Evolutionary conservation across 1,140 invertebrate species (phyloP), one percentile per base, ranked within the genome.

Genomic region (Temnothorax nylanderi): DNA sequence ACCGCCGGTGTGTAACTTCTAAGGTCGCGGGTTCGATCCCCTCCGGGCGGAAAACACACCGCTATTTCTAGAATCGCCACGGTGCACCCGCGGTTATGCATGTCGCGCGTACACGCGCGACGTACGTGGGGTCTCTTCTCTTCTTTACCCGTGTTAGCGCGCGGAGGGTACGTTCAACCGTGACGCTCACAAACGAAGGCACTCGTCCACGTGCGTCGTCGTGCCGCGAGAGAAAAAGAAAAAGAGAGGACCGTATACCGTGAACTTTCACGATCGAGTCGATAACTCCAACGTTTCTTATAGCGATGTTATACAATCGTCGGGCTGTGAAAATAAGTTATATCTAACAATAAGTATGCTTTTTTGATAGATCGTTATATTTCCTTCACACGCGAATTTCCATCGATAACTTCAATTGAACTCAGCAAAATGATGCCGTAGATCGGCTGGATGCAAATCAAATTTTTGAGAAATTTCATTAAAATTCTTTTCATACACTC

Each of bases 11-110:
- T 90, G 89, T 89, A 92, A 92, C 86, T 78, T 74, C 81, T 93
- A 93, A 93, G 93, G 93, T 93, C 93, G 88, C 88, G 88, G 86
- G 92, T 93, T 93, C 92, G 92, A 93, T 93, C 91, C 90, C 92
- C 93, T 91, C 91, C 80, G 89, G 41, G 69, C 77, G 92, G 90
- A 91, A 93, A 93, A 93, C 89, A 92, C 92, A 85, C 72, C 47
- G 92, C 92, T 93, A 93, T 93, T 93, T 93, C 91, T 91, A 92
- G 90, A 92, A 88, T 92, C 89, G 75, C 75, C 76, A 18, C 80
- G 26, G 44, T 56, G 49, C 81, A 75, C 32, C 60, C 75, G 74
- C 60, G 80, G 80, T 75, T 89, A 87, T 71, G 80, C 80, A 84
- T 84, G 80, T 84, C 80, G 78, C 88, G 72, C 71, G 54, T 44